Percentiles rank a stretch among this genome's conserved stretches.
phyloP scores from a whole-genome alignment of 2,888 invertebrate species.

The Panzeria rudis region DNA sequence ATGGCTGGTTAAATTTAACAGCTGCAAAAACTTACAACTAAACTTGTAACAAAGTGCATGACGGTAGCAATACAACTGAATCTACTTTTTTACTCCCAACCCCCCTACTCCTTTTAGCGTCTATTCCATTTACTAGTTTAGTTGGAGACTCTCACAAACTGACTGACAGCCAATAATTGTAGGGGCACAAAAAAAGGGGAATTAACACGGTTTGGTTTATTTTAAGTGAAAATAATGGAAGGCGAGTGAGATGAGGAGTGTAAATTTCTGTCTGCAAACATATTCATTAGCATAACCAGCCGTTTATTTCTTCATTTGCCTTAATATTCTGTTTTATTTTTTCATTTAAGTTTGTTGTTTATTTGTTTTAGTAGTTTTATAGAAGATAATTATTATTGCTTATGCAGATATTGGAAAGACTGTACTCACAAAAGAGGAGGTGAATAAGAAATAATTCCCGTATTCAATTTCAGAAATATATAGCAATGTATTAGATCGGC shows the following conservation, averaged over 20 bases:
- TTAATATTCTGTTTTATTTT: conserved; percentile 24
- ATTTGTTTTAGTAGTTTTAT: conserved; percentile 39
- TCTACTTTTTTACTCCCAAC: not conserved
- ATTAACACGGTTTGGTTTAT: conserved; percentile 61
- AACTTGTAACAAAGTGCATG: conserved; percentile 42
- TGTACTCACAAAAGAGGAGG: not conserved
- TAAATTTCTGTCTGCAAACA: conserved; percentile 66
- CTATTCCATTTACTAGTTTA: conserved; percentile 17
- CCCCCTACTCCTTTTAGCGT: not conserved
- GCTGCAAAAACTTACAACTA: conserved; percentile 45
- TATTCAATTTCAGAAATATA: no score
- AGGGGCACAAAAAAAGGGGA: conserved; percentile 25
- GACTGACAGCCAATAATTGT: conserved; percentile 56
- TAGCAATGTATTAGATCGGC: no score
- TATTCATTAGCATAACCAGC: conserved; percentile 69
- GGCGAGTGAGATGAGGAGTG: conserved; percentile 49
- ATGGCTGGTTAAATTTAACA: conserved; percentile 30
- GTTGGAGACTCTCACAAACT: conserved; percentile 6
- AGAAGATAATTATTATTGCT: conserved; percentile 10
- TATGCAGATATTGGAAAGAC: conserved; percentile 4
- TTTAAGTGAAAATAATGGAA: conserved; percentile 57
- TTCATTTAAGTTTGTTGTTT: conserved; percentile 38
- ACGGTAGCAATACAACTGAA: conserved; percentile 10
- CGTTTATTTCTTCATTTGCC: conserved; percentile 1
- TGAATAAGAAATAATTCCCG: not conserved